These are phyloP conservation scores for Anas acuta DNA, from an alignment of 2,797 vertebrate species.

Conservation along the genomic window DNA sequence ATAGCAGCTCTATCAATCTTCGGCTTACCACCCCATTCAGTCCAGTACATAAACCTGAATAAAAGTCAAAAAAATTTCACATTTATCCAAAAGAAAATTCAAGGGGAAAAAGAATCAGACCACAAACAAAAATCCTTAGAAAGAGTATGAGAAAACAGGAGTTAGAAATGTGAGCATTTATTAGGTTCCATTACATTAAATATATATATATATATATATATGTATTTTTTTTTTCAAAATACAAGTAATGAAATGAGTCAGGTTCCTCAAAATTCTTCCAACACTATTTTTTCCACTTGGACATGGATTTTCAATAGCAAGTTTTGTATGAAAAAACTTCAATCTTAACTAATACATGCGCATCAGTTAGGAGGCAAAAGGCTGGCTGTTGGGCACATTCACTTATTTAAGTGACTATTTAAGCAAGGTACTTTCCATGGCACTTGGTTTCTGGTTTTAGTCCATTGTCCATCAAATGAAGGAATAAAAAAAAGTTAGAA, in stretches of 20 bases:
- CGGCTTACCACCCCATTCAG: slow-evolving; percentile 97
- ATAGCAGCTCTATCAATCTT: slow-evolving; percentile 96
- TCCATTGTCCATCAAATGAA: neutral
- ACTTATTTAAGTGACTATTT: neutral
- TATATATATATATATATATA: too few species aligned
- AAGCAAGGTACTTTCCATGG: neutral
- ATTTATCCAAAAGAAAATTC: neutral
- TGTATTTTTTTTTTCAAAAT: neutral
- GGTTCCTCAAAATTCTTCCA: slow-evolving; percentile 44
- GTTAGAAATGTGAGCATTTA: neutral
- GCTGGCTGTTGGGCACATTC: neutral
- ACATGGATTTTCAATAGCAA: slow-evolving; percentile 26
- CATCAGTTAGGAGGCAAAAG: neutral
- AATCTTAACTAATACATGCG: neutral
- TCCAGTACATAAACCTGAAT: slow-evolving; percentile 98
- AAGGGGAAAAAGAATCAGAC: neutral
- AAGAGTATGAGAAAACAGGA: neutral
- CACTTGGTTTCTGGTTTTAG: neutral
- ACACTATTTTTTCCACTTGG: neutral
- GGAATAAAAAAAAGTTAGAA: neutral
- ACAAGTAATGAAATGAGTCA: slow-evolving; percentile 37
- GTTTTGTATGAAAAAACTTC: neutral
- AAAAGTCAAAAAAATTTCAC: neutral
- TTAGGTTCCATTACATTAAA: neutral
- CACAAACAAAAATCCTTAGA: neutral